phyloP scores from a whole-genome alignment of 2,888 invertebrate species.

The Drosophila monieri region DNA sequence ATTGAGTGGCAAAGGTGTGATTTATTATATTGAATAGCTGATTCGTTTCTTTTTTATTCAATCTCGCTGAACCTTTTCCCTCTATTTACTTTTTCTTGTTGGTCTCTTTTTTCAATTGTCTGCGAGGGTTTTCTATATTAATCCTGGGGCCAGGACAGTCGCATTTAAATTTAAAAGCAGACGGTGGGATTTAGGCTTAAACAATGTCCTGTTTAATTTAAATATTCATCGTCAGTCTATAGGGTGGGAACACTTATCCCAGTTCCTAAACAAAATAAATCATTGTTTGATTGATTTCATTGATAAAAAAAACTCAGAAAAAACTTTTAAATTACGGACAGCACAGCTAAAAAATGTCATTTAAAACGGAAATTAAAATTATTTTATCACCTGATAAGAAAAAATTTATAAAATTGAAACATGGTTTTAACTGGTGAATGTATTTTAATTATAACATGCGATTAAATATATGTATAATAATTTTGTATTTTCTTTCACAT shows the following conservation, averaged over 20 bases:
- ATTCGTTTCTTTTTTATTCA: constrained; percentile 24
- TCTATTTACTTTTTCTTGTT: not conserved
- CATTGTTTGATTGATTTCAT: no score
- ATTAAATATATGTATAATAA: no score
- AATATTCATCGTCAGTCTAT: constrained; percentile 2
- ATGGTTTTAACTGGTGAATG: no score
- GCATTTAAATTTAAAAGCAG: constrained; percentile 57
- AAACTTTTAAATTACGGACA: not conserved
- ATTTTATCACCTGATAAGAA: not conserved
- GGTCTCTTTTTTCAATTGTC: constrained; percentile 50
- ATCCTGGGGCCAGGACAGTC: constrained; percentile 32
- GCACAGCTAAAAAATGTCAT: not conserved
- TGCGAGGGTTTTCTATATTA: constrained; percentile 42
- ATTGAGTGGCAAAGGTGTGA: constrained; percentile 76
- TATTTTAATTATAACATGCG: no score
- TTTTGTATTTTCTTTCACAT: no score
- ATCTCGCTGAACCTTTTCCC: constrained; percentile 5
- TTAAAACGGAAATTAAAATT: not conserved
- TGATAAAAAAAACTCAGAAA: no score
- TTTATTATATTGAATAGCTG: constrained; percentile 71
- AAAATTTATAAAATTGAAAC: no score
- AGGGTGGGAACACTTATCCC: no score
- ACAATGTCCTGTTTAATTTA: not conserved
- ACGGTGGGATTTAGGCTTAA: constrained; percentile 38
- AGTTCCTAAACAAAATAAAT: no score